Base-by-base conservation (phyloP, 1,140 invertebrate species). In the Temnothorax longispinosus region DNA sequence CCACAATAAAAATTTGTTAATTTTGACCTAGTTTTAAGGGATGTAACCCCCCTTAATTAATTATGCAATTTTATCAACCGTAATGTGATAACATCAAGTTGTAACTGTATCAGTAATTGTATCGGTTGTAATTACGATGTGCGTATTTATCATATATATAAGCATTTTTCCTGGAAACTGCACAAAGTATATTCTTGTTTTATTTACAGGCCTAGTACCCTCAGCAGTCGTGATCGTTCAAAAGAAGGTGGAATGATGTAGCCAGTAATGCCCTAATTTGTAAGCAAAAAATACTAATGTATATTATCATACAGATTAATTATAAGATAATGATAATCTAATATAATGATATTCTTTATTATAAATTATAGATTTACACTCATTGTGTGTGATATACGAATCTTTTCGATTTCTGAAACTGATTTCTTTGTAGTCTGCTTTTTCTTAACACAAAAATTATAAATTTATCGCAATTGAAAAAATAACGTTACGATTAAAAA, bases 181-280 rank as follows among this genome's bases (percentile, higher is more conserved):
- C 44, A 69, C 10, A 72, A 78, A 4, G 5, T 18, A 41, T 65
- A 60, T 76, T 85, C 21, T 78, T 77, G 58, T 85, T 41, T 64
- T 60, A 64, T 72, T 97, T 97, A 78, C 95, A 98, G 97, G 97
- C 92, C 94, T 98, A 85, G 97, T 97, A 50, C 98, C 98, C 74
- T 97, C 97, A 52, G 97, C 98, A 78, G 97, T 98, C 27, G 93
- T 98, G 32, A 98, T 98, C 86, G 96, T 98, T 11, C 96, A 97
- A 50, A 97, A 96, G 92, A 94, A 93, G 84, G 4, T 81, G 50
- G 88, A 92, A 88, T 89, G 80, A 89, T 60, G 32, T 78, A 77
- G 35, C 60, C 85, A 64, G 21, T 85, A 64, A 82, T 60, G 76
- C 13, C 41, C 62, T 84, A 67, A 84, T 56, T 91, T 88, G 62